Base-by-base conservation (phyloP, 2,888 invertebrate species). In the Ectemnius continuus region DNA sequence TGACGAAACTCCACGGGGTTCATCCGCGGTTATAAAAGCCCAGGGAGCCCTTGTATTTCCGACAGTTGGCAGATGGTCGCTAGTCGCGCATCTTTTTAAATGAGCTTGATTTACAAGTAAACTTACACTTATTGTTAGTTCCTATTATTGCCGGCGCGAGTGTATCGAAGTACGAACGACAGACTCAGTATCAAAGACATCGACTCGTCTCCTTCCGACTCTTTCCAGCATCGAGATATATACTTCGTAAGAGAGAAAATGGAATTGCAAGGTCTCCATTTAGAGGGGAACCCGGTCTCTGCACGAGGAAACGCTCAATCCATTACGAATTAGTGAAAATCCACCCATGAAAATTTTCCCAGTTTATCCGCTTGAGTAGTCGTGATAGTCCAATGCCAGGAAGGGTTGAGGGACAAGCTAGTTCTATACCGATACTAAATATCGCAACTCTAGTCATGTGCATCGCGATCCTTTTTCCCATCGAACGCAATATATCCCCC, bases 381-480 rank as follows among this genome's bases (percentile, higher is more conserved):
- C 36, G 36, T 11, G 6, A 36, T 23, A 23, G 36, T 36, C 36
- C 36, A 36, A 36, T 36, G 36, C 36, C 11, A 36, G 36, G 36
- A 36, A 36, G 36, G 36, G 36, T 36, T 36, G 36, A 36, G 36
- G 36, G 36, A 36, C 36, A 36, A 36, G 36, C 36, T 36, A 36
- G 23, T 61, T 58, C 23, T 23, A 23, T 23, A 23, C 45, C 0
- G 47, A 59, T 73, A 73, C 48, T 68, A 70, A 80, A 65, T 52
- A 69, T 72, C 59, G 45, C 66, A 73, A 81, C 73, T 86, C 86
- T 86, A 86, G 86, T 86, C 85, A 84, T 66, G 73, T 76, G 73
- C 71, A 75, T 67, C 52, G 69, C 66, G 26, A 63, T 5, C 47
- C 14, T 61, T 46, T 58, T 57, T 58, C 62, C 14, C 18, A 26